Evolutionary conservation across 2,797 vertebrate genomes (phyloP).

Genomic region (Ctenopoma kingsleyae): DNA sequence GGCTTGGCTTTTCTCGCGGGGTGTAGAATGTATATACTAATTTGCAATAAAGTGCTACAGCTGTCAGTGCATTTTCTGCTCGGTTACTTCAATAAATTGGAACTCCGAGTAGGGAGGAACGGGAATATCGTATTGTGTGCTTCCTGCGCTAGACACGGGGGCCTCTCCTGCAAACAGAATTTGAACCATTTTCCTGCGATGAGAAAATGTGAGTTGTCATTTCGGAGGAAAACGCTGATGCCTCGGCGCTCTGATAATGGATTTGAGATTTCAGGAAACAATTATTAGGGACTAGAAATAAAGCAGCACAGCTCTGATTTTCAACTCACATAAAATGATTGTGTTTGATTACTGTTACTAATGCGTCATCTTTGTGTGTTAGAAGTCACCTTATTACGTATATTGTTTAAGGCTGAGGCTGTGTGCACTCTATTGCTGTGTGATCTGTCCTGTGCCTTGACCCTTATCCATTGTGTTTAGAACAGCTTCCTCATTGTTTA

Average conservation of each 20-base stretch:
- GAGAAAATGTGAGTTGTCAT: constrained; percentile 89
- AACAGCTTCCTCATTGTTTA: constrained; percentile 63
- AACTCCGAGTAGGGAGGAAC: constrained; percentile 89
- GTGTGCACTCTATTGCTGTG: neutral
- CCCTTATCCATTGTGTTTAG: constrained; percentile 28
- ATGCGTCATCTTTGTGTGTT: constrained; percentile 30
- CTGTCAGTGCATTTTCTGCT: constrained; percentile 99
- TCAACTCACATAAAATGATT: constrained; percentile 56
- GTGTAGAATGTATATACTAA: constrained; percentile 98
- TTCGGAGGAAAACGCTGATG: constrained; percentile 90
- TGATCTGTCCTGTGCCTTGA: constrained; percentile 29
- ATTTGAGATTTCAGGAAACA: constrained; percentile 81
- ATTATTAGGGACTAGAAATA: constrained; percentile 69
- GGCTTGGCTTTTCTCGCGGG: constrained; percentile 91
- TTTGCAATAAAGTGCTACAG: constrained; percentile 99
- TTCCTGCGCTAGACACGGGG: constrained; percentile 57
- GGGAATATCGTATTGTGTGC: constrained; percentile 93
- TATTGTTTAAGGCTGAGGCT: constrained; percentile 4
- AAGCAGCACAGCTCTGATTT: constrained; percentile 38
- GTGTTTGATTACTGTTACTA: constrained; percentile 48
- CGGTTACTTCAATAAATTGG: constrained; percentile 99
- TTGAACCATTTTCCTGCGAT: constrained; percentile 87
- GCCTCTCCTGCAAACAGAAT: constrained; percentile 90
- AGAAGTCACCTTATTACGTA: neutral
- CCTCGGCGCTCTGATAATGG: constrained; percentile 84